Percentiles rank a stretch among this genome's conserved stretches.
Conservation (phyloP, 37 sponge, comb jelly and placozoan species). For the Cliona cf. orientalis region DNA sequence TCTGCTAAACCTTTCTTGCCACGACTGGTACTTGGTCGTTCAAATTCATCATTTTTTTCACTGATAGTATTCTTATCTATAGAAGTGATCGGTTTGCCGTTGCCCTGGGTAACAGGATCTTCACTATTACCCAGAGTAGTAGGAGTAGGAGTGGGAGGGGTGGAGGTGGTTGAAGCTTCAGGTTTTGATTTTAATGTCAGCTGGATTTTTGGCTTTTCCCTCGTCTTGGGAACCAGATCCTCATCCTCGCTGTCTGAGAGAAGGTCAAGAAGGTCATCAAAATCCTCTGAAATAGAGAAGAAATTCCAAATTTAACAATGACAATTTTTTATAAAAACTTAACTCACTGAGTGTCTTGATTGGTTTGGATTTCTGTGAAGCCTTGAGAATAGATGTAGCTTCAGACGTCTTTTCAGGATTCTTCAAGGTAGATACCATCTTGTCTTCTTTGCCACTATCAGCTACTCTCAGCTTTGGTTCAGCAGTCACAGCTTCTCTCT, state of each 20-base stretch:
- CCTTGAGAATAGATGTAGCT: too few species aligned
- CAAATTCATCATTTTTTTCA: not conserved
- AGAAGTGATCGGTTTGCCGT: constrained; percentile 42
- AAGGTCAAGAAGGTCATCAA: constrained; percentile 29
- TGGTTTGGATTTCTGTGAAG: too few species aligned
- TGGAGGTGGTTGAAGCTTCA: not conserved
- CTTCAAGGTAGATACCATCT: too few species aligned
- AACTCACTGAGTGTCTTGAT: too few species aligned
- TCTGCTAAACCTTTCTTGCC: not conserved
- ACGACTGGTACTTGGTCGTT: not conserved
- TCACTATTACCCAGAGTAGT: too few species aligned
- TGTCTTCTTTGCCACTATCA: not conserved
- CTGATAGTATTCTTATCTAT: not conserved
- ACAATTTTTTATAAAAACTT: not conserved
- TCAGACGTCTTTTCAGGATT: too few species aligned
- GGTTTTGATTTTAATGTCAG: not conserved
- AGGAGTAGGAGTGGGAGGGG: too few species aligned
- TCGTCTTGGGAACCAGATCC: not conserved
- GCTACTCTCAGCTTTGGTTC: not conserved
- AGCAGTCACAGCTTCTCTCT: not conserved
- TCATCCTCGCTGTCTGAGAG: constrained; percentile 35
- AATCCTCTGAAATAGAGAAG: constrained; percentile 17
- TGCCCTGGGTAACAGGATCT: too few species aligned
- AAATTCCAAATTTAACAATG: not conserved
- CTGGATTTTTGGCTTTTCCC: constrained; percentile 6